Evolutionary conservation across 2,888 invertebrate species (phyloP).

Genomic region (Nematopogon swammerdamellus): DNA sequence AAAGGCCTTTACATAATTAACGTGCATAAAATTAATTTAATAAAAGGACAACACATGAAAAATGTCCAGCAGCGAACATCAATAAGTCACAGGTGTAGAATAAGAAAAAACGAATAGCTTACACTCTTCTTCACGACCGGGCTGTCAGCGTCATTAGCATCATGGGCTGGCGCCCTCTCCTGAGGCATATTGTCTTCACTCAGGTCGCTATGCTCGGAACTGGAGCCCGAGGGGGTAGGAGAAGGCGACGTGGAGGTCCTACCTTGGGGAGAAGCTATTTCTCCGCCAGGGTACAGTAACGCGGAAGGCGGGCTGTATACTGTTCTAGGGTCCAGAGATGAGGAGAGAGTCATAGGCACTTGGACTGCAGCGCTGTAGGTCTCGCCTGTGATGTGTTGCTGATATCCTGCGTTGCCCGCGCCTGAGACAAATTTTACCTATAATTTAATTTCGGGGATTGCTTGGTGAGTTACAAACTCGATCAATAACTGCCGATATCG

Average conservation of each 20-base stretch:
- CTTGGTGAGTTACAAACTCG: slow-evolving; percentile 10
- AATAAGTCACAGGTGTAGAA: no score
- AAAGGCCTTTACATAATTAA: no score
- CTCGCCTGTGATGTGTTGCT: slow-evolving; percentile 44
- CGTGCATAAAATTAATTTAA: no score
- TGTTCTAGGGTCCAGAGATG: slow-evolving; percentile 68
- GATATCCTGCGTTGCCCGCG: slow-evolving; percentile 13
- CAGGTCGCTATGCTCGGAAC: slow-evolving; percentile 45
- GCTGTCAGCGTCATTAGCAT: slow-evolving; percentile 15
- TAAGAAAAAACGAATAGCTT: no score
- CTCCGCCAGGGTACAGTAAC: slow-evolving; percentile 77
- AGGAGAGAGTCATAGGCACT: slow-evolving; percentile 68
- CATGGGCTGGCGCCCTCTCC: slow-evolving; percentile 16
- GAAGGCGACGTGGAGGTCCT: slow-evolving; percentile 66
- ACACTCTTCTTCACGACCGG: slow-evolving; percentile 41
- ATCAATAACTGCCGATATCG: no score
- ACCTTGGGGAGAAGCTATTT: slow-evolving; percentile 23
- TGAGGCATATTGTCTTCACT: slow-evolving; percentile 39
- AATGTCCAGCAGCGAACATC: no score
- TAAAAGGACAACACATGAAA: no score
- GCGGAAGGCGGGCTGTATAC: slow-evolving; percentile 90
- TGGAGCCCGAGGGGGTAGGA: slow-evolving; percentile 74
- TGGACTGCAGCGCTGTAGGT: slow-evolving; percentile 50
- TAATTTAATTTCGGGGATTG: no score
- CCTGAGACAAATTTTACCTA: not conserved